A percentile compares a stretch with the other conserved stretches of the same genome.
Conservation (phyloP, 2,797 vertebrate species). For the Cephalopachus bancanus region DNA sequence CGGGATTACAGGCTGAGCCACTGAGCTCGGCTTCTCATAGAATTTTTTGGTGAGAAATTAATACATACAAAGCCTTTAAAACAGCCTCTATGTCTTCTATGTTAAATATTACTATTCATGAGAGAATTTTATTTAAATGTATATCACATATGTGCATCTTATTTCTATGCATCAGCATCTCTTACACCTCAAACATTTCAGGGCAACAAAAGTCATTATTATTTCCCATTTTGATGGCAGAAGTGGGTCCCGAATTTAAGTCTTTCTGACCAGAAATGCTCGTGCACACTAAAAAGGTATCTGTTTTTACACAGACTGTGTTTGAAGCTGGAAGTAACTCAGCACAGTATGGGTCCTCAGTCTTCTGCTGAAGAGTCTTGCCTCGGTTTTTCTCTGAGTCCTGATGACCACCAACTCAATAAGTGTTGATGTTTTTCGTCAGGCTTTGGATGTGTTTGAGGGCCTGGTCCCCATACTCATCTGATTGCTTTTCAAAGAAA, state of each 20-base stretch:
- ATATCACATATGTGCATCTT: neutral
- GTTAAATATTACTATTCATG: neutral
- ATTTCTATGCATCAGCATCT: neutral
- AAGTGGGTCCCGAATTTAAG: neutral
- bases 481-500: neutral
- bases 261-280: neutral
- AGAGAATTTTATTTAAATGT: neutral
- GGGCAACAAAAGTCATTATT: neutral
- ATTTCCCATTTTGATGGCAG: constrained; percentile 1
- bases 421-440: neutral
- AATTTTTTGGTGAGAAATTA: neutral
- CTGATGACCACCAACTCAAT: neutral
- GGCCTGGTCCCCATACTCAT: neutral
- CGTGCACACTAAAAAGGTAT: neutral
- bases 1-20: too few relatives aligned
- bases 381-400: neutral
- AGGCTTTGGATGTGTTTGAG: neutral
- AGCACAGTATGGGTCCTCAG: neutral
- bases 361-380: neutral
- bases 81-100: neutral
- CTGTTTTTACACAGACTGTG: neutral
- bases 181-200: neutral
- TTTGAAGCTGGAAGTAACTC: neutral
- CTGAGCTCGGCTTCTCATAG: too few relatives aligned
- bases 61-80: neutral